Base-by-base conservation (phyloP, 2,888 invertebrate species). In the Spilosoma lubricipeda region DNA sequence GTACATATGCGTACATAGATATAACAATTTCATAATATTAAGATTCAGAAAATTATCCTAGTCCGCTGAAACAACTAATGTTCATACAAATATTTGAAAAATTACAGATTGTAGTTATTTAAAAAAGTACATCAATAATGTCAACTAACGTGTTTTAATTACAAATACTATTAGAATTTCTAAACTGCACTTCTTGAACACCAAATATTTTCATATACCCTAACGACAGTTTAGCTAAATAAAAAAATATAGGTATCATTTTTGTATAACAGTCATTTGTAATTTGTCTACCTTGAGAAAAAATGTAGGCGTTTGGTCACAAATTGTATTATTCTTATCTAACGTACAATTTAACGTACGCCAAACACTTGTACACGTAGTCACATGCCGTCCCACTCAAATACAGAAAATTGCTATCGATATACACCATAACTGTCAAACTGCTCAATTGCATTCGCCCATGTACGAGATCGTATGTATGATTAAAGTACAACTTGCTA, bases 181-280 rank as follows among this genome's bases (percentile, higher is more conserved):
- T 91, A 91, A 89, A 92, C 91, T 90, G 92, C 90, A 91, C 89
- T 91, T 92, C 88, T 91, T 94, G 94, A 94, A 95, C 94, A 93
- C 94, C 90, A 91, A 94, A 92, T 89, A 92, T 91, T 90, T 86
- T 80, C 86, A 89, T 90, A 86, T 92, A 93, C 88, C 92, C 93
- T 94, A 94, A 93, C 83, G 90, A 93, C 91, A 93, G 93, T 90
- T 93, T 93, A 93, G 93, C 94, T 95, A 94, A 93, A 90, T 94
- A 95, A 95, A 95, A 95, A 95, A 95, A 95, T 94, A 95, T 94
- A 95, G 90, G 92, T 91, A 85, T 88, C 83, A 87, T 88, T 89
- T 91, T 91, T 91, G 89, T 93, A 94, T 91, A 93, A 92, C 91
- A 93, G 92, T 93, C 91, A 89, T 90, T 93, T 91, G 91, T 93